phyloP scores from a whole-genome alignment of 2,797 vertebrate species.

The Aldrovandia affinis region DNA sequence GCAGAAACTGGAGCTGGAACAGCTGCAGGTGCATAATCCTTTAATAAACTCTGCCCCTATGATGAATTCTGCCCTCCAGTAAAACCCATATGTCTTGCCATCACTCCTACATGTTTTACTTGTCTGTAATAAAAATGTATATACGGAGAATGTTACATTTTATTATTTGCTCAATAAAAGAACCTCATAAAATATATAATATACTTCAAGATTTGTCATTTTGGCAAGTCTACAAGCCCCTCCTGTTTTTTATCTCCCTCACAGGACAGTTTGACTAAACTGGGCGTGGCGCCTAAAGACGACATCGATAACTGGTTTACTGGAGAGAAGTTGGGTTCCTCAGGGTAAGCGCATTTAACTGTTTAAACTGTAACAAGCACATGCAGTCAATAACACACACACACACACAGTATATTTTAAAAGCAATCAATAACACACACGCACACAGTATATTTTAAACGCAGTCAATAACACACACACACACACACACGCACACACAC shows the following conservation, averaged over 20 bases:
- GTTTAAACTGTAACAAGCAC: neutral
- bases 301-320: slow-evolving; percentile 88
- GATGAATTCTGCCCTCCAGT: too few species aligned
- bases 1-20: slow-evolving; percentile 81
- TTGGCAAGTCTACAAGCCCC: too few species aligned
- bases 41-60: neutral
- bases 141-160: too few species aligned
- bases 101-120: neutral
- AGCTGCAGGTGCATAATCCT: slow-evolving; percentile 77
- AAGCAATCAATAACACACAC: neutral
- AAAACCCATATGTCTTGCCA: too few species aligned
- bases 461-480: neutral
- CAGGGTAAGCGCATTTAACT: slow-evolving; percentile 64
- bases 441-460: neutral
- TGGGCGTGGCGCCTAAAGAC: slow-evolving; percentile 71
- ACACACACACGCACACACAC: neutral
- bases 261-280: slow-evolving; percentile 80
- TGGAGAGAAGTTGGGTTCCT: slow-evolving; percentile 78
- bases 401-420: neutral
- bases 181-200: too few species aligned
- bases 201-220: too few species aligned
- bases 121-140: neutral
- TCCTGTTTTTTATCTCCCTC: neutral
- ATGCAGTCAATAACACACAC: neutral
- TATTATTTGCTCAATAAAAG: too few species aligned